Evolutionary conservation across 2,888 invertebrate genomes (phyloP), one percentile per base, ranked within the genome.

Genomic region (Melinaea marsaeus): DNA sequence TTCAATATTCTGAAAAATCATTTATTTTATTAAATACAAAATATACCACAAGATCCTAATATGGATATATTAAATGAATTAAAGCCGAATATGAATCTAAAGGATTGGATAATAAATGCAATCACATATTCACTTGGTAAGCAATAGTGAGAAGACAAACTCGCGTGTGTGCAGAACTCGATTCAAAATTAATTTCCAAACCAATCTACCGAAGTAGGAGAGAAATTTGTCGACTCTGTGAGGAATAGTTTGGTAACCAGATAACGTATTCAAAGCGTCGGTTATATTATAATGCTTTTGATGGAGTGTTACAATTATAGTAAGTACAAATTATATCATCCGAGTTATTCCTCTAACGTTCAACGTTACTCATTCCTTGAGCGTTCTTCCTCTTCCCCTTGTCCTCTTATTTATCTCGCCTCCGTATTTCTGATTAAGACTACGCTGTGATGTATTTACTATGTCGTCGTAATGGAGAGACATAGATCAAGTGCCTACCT

Each of bases 401-500:
- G 82, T 84, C 82, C 79, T 77, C 77, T 80, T 88, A 89, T 90
- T 88, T 88, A 89, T 90, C 88, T 86, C 81, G 76, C 74, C 74
- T 82, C 80, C 80, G 82, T 77, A 84, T 84, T 86, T 86, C 88
- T 90, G 89, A 90, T 90, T 90, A 89, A 89, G 81, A 79, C 81
- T 74, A 22, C 75, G 77, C 79, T 71, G 84, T 90, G 89, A 90
- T 88, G 86, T 89, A 90, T 90, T 88, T 88, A 87, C 88, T 89
- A 84, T 81, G 75, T 81, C 79, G 83, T 85, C 86, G 81, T 90
- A 90, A 90, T 90, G 88, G 89, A 85, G 89, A 85, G 81, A 75
- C 86, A 89, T 90, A 86, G 85, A 81, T 90, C 90, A 90, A 89
- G 89, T 86, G 86, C 85, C 88, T 80, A 85, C 88, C 81, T 86